phyloP scores from a whole-genome alignment of 1,140 invertebrate genomes.

The Nebria ingens region DNA sequence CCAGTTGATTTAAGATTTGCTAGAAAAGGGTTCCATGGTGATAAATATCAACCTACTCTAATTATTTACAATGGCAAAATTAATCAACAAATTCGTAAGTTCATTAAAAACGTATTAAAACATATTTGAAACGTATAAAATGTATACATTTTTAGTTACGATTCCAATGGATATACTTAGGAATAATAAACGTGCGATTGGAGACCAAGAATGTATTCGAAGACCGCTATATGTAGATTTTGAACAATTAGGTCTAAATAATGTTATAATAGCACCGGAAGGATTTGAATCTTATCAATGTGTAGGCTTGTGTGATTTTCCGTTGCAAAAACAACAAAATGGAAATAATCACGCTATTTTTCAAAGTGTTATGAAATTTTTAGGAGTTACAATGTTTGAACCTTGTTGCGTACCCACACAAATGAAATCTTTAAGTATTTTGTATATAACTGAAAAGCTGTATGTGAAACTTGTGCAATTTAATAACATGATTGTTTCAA shows the following conservation, averaged over 20 bases:
- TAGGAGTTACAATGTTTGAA: neutral
- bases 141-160: too few species aligned
- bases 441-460: neutral
- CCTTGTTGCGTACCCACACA: neutral
- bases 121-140: too few species aligned
- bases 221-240: neutral
- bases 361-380: neutral
- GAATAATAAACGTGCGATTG: too few species aligned
- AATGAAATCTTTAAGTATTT: neutral
- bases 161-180: too few species aligned
- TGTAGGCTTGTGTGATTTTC: neutral
- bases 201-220: neutral
- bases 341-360: neutral
- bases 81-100: too few species aligned
- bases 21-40: neutral
- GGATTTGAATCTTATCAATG: neutral
- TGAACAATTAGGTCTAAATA: neutral
- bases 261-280: neutral
- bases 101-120: too few species aligned
- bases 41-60: neutral
- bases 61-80: conserved; percentile 4
- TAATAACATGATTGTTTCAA: neutral
- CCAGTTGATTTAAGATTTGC: neutral
- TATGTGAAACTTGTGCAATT: neutral
- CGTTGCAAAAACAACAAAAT: neutral